Evolutionary conservation across 2,797 vertebrate genomes (phyloP), one percentile per base, ranked within the genome.

Genomic region (Philypnodon macrostomus): DNA sequence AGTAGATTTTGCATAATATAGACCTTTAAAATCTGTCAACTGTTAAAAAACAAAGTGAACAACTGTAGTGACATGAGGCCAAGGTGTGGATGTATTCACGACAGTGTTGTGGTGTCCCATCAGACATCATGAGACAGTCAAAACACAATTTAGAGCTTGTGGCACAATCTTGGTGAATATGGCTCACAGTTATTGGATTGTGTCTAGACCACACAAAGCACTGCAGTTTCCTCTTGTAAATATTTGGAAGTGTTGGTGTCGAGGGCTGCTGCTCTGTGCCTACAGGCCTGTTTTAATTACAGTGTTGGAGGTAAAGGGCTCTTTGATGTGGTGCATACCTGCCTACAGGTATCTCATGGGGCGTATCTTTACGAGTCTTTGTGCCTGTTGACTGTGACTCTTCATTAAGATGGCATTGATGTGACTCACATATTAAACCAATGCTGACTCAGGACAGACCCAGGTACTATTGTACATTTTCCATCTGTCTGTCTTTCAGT

Each of bases 201-300:
- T 54, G 48, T 58, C 58, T 36, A 68, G 81, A 85, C 85, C 79
- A 81, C 84, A 88, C 77, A 79, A 61, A 52, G 66, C 53, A 36
- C 57, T 58, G 67, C 69, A 56, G 70, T 75, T 82, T 83, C 84
- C 80, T 84, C 66, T 80, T 77, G 79, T 81, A 87, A 88, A 84
- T 63, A 73, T 69, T 71, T 73, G 45, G 54, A 67, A 65, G 59
- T 63, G 66, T 67, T 47, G 29, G 38, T 26, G 54, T 77, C 51
- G 77, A 75, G 38, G 23, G 44, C 23, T 46, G 51, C 42, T 52
- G 59, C 39, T 35, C 44, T 57, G 3, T 15, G 60, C 75, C 73
- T 15, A 3, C n/a, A 35, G 75, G 47, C 10, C 2, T 38, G 27
- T 12, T 65, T 63, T 81, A 86, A 85, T 84, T 37, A 78, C 63